These are phyloP conservation scores for Brachypteracias leptosomus DNA, from an alignment of 2,113 vertebrate species.

Conservation along the genomic window DNA sequence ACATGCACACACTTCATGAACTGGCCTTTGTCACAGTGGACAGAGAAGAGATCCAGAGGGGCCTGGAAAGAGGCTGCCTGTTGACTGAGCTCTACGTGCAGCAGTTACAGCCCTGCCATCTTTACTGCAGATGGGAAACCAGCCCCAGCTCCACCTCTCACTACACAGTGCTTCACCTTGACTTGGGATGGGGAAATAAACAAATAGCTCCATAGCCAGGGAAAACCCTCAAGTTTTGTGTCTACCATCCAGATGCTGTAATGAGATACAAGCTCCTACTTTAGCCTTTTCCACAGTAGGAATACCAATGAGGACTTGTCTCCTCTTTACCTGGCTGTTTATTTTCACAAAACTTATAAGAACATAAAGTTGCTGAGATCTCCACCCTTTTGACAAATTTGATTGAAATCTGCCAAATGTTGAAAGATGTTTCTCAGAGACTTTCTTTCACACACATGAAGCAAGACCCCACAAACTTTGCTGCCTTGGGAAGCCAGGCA, in stretches of 20 bases:
- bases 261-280: neutral
- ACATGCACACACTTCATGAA: neutral
- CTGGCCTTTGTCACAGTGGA: neutral
- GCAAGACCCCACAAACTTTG: neutral
- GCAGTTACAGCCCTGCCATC: neutral
- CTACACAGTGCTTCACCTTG: neutral
- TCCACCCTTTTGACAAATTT: neutral
- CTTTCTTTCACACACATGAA: neutral
- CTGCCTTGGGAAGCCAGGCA: neutral
- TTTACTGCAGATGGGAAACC: neutral
- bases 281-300: neutral
- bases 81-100: neutral
- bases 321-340: constrained; percentile 5
- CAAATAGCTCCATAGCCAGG: neutral
- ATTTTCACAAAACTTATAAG: constrained; percentile 10
- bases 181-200: neutral
- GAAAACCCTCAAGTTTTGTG: constrained; percentile 22
- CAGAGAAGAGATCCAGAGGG: neutral
- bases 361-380: neutral
- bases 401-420: neutral
- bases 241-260: constrained; percentile 18
- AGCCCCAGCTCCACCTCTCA: neutral
- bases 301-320: neutral
- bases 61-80: neutral
- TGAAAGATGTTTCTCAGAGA: neutral